These are phyloP conservation scores for Manis crassicaudata DNA, from an alignment of 2,797 vertebrate genomes.

Conservation along the genomic window DNA sequence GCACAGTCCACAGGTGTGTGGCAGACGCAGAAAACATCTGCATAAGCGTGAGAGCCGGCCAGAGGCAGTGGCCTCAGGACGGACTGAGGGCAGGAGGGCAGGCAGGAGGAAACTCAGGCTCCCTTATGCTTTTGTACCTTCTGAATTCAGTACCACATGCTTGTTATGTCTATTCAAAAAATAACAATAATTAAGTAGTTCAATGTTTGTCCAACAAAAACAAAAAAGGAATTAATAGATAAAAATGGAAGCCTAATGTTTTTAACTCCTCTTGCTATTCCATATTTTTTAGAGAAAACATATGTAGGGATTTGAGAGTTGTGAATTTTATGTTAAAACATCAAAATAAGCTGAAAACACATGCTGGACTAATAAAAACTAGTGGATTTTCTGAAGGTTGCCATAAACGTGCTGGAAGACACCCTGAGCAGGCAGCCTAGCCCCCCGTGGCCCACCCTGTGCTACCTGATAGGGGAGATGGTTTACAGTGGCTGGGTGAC, in stretches of 20 bases:
- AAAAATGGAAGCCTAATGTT: background rate
- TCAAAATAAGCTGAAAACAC: background rate
- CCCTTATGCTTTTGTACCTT: background rate
- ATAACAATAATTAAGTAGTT: background rate
- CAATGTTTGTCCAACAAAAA: background rate
- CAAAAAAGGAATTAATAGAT: background rate
- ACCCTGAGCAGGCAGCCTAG: slow-evolving; percentile 18
- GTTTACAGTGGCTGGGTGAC: slow-evolving; percentile 81
- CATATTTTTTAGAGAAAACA: background rate
- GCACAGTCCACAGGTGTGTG: no score
- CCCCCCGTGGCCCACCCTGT: slow-evolving; percentile 78
- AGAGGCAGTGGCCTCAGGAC: background rate
- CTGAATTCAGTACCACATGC: background rate
- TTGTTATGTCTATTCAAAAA: background rate
- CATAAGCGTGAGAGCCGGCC: no score
- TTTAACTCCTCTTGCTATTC: background rate
- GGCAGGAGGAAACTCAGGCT: background rate
- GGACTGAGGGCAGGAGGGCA: background rate
- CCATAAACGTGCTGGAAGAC: slow-evolving; percentile 78
- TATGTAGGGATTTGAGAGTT: background rate
- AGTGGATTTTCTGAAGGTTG: slow-evolving; percentile 64
- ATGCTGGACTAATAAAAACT: background rate
- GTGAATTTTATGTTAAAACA: background rate
- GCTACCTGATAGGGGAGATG: slow-evolving; percentile 80
- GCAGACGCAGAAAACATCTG: no score